Base-by-base conservation (phyloP, 2,797 vertebrate species). In the Mormyrus proboscirostris region DNA sequence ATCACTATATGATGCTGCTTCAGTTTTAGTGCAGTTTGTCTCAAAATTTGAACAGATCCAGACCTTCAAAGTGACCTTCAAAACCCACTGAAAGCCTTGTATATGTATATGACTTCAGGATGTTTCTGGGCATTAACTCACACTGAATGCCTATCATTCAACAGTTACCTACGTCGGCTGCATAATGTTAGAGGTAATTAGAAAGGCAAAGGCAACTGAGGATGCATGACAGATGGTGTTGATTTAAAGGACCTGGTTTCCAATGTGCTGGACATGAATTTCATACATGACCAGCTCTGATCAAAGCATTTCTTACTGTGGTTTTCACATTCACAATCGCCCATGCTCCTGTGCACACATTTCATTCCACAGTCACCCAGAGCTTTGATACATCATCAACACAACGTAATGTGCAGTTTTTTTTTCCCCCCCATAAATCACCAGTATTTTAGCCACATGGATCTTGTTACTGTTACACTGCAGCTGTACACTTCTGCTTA, bases 221-320 rank as follows among this genome's bases (percentile, higher is more conserved):
- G 94, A 95, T 94, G 93, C 92, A 93, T 94, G 94, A 95, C 95
- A 96, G 95, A 95, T 95, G 96, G 95, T 94, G 94, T 94, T 94
- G 92, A 94, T 95, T 95, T 95, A 94, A 93, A 92, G 92, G 93
- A 93, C 93, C 92, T 93, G 93, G 90, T 92, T 93, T 92, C 93
- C 92, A 93, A 90, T 92, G 92, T 41, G 91, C 91, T 94, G 93
- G 92, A 93, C 92, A 92, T 87, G 91, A 94, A 93, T 91, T 93
- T 93, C 92, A 92, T 92, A 93, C 93, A 95, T 93, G 93, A 95
- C 94, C 92, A 92, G 92, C 91, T 90, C 93, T 94, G 93, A 94
- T 95, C 94, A 95, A 95, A 96, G 94, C 90, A 86, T 76, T 91
- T 0, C 91, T 93, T 92, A 89, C 89, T 92, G 92, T 86, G 90